These are phyloP conservation scores for Vidua macroura DNA, from an alignment of 2,113 vertebrate species.

Conservation along the genomic window DNA sequence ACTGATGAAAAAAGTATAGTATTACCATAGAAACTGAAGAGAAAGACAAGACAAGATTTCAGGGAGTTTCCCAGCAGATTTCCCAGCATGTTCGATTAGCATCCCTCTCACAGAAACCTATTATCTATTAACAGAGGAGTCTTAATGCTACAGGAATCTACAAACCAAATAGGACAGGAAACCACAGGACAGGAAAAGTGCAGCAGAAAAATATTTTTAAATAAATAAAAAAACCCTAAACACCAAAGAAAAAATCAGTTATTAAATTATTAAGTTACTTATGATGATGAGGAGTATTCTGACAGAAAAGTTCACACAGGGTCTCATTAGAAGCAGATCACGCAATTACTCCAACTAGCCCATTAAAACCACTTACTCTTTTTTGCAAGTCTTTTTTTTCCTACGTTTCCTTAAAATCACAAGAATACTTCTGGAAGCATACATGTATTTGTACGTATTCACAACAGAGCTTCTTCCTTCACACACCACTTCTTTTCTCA, in stretches of 20 bases:
- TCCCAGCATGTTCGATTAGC: rapidly evolving
- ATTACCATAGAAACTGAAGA: not conserved
- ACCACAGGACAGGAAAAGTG: too few relatives aligned
- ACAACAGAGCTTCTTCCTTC: not conserved
- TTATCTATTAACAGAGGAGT: too few relatives aligned
- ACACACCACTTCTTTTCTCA: rapidly evolving
- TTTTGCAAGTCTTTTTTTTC: not conserved
- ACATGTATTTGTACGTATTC: rapidly evolving
- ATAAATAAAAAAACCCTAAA: too few relatives aligned
- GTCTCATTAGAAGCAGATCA: not conserved
- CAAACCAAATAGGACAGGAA: too few relatives aligned
- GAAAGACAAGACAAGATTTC: not conserved
- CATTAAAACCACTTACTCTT: not conserved
- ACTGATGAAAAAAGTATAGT: not conserved
- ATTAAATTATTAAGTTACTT: too few relatives aligned
- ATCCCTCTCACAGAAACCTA: too few relatives aligned
- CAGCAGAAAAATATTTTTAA: too few relatives aligned
- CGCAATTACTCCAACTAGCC: not conserved
- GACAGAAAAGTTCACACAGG: too few relatives aligned
- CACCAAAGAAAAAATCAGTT: too few relatives aligned
- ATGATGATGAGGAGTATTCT: too few relatives aligned
- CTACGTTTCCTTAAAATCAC: rapidly evolving
- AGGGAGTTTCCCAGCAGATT: not conserved
- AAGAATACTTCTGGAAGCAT: not conserved
- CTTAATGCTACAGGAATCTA: too few relatives aligned